phyloP scores from a whole-genome alignment of 2,888 invertebrate species.

The Priocnemis perturbator region DNA sequence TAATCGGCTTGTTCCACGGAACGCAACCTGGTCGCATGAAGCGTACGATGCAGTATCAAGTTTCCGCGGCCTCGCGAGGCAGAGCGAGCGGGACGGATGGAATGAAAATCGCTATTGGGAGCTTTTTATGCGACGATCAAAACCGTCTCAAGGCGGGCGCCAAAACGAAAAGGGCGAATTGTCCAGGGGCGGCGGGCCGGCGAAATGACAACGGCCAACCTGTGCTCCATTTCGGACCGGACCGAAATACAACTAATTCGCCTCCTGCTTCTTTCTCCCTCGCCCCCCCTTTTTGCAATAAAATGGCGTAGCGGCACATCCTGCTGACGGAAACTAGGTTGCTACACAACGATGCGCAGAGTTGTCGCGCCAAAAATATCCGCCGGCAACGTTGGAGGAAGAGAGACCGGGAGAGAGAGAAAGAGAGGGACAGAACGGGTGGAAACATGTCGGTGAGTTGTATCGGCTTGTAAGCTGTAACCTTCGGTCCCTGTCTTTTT shows the following conservation, averaged over 20 bases:
- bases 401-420: too few relatives aligned
- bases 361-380: slow-evolving; percentile 63
- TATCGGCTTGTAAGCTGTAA: slow-evolving; percentile 30
- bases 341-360: slow-evolving; percentile 30
- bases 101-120: too few relatives aligned
- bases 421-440: slow-evolving; percentile 6
- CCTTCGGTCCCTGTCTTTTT: neutral
- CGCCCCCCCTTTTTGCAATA: slow-evolving; percentile 27
- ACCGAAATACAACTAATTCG: too few relatives aligned
- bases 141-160: neutral
- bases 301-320: slow-evolving; percentile 39
- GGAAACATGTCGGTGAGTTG: slow-evolving; percentile 56
- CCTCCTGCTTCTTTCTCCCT: neutral
- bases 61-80: too few relatives aligned
- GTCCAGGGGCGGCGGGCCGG: too few relatives aligned
- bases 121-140: neutral
- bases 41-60: too few relatives aligned
- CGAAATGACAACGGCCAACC: too few relatives aligned
- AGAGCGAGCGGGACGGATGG: too few relatives aligned
- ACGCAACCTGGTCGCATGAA: too few relatives aligned
- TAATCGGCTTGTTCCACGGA: too few relatives aligned
- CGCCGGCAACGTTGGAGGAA: neutral
- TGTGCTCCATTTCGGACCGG: too few relatives aligned
- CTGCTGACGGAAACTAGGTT: slow-evolving; percentile 55
- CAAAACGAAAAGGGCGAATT: too few relatives aligned